Conservation (phyloP, 2,888 invertebrate species). For the Leucoptera coffeella region DNA sequence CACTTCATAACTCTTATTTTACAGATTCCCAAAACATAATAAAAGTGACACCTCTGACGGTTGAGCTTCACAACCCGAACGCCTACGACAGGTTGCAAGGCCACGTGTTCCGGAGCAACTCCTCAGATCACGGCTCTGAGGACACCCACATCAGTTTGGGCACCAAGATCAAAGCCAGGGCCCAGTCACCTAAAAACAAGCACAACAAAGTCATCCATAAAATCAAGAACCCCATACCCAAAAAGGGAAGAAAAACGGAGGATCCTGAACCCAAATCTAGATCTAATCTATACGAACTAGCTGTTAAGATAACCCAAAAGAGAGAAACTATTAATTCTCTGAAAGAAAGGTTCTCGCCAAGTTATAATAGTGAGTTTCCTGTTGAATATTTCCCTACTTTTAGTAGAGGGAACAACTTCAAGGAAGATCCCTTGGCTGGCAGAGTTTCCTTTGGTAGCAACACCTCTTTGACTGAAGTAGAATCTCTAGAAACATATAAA, state of each 20-base stretch:
- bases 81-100: no score
- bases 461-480: constrained; percentile 16
- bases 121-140: constrained; percentile 42
- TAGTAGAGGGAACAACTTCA: constrained; percentile 12
- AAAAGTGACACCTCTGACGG: no score
- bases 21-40: no score
- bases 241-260: constrained; percentile 15
- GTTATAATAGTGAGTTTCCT: no score
- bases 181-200: constrained; percentile 22
- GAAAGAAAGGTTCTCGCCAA: no score
- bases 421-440: constrained; percentile 13
- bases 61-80: no score
- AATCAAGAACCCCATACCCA: constrained; percentile 27
- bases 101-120: constrained; percentile 35
- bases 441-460: constrained; percentile 19
- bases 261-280: constrained; percentile 11
- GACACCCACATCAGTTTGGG: constrained; percentile 45
- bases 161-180: constrained; percentile 45
- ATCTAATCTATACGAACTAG: constrained; percentile 22
- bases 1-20: no score
- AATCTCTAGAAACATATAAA: constrained; percentile 25
- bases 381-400: no score
- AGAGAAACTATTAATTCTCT: no score
- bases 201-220: constrained; percentile 18
- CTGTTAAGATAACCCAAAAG: constrained; percentile 33